These are phyloP conservation scores for Euwallacea fornicatus DNA, from an alignment of 1,140 invertebrate species.

Conservation along the genomic window DNA sequence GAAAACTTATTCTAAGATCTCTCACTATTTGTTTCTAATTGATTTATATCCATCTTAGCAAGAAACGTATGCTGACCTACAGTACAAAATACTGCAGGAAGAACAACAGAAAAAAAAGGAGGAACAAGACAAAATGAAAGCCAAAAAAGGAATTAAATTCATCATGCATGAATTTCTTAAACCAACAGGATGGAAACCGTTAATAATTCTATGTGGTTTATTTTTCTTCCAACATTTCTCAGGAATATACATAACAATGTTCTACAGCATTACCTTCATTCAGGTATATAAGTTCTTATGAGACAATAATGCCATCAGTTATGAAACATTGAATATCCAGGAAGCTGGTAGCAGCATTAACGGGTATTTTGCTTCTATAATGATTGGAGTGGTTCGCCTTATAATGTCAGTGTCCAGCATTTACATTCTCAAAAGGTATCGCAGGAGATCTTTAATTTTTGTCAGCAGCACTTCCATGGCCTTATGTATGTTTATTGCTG, in stretches of 20 bases:
- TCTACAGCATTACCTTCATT: constrained; percentile 67
- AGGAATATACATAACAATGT: constrained; percentile 69
- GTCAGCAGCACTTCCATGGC: constrained; percentile 59
- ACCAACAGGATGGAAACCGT: constrained; percentile 63
- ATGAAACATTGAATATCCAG: constrained; percentile 23
- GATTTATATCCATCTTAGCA: constrained; percentile 24
- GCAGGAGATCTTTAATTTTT: constrained; percentile 58
- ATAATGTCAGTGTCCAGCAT: constrained; percentile 62
- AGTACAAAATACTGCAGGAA: constrained; percentile 52
- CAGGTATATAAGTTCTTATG: constrained; percentile 48
- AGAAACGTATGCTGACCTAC: constrained; percentile 49
- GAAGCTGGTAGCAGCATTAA: constrained; percentile 40
- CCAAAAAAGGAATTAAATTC: constrained; percentile 47
- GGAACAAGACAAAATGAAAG: constrained; percentile 28
- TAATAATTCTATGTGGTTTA: constrained; percentile 59
- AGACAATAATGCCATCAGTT: not conserved
- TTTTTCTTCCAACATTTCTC: constrained; percentile 65
- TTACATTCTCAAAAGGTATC: constrained; percentile 57
- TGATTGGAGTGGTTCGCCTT: constrained; percentile 67
- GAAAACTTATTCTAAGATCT: not conserved
- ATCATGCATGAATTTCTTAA: constrained; percentile 51
- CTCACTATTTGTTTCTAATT: too few species aligned
- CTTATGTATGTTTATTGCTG: constrained; percentile 58
- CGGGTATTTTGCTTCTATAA: constrained; percentile 58
- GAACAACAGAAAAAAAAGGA: constrained; percentile 54